phyloP scores from a whole-genome alignment of 2,113 vertebrate species.

The Heterocephalus glaber region DNA sequence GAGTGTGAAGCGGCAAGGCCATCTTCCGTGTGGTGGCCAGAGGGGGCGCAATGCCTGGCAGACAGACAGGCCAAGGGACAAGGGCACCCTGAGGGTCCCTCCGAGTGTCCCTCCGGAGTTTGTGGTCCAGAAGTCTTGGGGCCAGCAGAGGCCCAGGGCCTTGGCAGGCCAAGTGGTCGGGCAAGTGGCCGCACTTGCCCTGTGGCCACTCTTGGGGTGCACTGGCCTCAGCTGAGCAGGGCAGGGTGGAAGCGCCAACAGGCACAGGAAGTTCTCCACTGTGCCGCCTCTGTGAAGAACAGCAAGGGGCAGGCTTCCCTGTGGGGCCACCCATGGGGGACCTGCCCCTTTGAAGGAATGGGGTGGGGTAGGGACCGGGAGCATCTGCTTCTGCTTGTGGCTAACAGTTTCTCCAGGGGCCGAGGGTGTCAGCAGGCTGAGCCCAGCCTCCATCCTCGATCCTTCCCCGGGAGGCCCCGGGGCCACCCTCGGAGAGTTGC shows the following conservation, averaged over 20 bases:
- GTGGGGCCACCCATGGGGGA: neutral
- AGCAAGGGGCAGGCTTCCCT: neutral
- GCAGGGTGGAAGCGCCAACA: neutral
- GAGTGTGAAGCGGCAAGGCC: neutral
- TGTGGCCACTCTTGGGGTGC: neutral
- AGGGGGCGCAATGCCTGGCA: neutral
- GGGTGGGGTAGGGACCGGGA: neutral
- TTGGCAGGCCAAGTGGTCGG: neutral
- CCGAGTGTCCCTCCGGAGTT: no score
- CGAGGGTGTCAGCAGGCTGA: slow-evolving; percentile 72
- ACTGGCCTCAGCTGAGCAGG: neutral
- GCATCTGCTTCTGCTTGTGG: slow-evolving; percentile 1
- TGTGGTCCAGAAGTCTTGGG: neutral
- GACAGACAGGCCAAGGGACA: neutral
- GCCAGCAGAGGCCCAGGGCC: neutral
- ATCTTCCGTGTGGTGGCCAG: neutral
- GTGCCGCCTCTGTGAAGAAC: neutral
- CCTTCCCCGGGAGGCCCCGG: neutral
- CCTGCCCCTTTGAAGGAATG: slow-evolving; percentile 53
- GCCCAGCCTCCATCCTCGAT: neutral
- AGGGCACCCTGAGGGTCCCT: neutral
- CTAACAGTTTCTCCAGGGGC: slow-evolving; percentile 72
- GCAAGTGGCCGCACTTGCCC: neutral
- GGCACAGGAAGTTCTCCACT: neutral
- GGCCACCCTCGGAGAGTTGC: neutral